Conservation (phyloP, 2,888 invertebrate genomes). For the Himalopsyche japonica region DNA sequence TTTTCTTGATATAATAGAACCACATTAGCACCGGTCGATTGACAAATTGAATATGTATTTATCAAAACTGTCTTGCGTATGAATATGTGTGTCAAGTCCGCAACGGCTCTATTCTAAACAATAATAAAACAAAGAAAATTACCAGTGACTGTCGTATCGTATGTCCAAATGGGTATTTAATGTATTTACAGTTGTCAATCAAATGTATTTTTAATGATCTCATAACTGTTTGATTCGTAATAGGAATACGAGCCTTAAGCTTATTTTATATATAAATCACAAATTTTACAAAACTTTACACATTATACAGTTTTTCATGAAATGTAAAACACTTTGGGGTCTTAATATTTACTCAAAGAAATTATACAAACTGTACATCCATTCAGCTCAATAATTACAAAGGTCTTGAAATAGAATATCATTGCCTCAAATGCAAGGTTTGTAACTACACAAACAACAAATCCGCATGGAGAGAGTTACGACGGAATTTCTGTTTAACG, state of each 20-base stretch:
- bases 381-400: too few relatives aligned
- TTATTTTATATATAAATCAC: background rate
- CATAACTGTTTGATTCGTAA: background rate
- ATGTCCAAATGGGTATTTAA: slow-evolving; percentile 17
- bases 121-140: background rate
- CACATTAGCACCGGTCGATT: slow-evolving; percentile 26
- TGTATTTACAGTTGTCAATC: background rate
- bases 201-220: background rate
- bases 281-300: background rate
- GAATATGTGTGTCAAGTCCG: background rate
- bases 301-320: background rate
- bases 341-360: too few relatives aligned
- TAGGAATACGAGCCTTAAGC: background rate
- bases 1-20: background rate
- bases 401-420: too few relatives aligned
- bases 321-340: too few relatives aligned
- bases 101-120: background rate
- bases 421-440: too few relatives aligned
- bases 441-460: too few relatives aligned
- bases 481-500: too few relatives aligned
- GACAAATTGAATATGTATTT: slow-evolving; percentile 21
- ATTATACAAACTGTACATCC: too few relatives aligned
- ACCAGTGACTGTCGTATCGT: background rate
- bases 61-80: background rate
- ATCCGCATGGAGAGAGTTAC: too few relatives aligned